phyloP scores from a whole-genome alignment of 1,140 invertebrate species.

The Drosophila micromelanica region DNA sequence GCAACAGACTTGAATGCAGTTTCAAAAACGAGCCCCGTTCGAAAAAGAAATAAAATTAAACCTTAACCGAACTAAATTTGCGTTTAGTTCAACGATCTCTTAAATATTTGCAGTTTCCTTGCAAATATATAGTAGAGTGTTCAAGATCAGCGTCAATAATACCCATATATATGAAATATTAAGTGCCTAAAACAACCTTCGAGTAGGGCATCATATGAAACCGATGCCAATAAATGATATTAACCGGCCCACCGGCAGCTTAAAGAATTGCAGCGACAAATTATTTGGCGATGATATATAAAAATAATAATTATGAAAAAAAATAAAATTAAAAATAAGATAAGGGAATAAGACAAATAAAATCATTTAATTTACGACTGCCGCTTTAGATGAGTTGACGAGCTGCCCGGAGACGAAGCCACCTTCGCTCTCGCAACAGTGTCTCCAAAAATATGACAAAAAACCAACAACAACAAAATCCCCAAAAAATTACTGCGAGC shows the following conservation, averaged over 20 bases:
- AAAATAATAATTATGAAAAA: constrained; percentile 53
- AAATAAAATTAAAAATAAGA: constrained; percentile 27
- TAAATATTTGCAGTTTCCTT: constrained; percentile 43
- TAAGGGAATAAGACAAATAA: constrained; percentile 53
- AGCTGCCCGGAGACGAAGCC: constrained; percentile 43
- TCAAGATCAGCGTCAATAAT: constrained; percentile 60
- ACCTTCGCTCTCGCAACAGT: constrained; percentile 44
- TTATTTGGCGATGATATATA: constrained; percentile 55
- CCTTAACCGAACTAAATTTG: constrained; percentile 8
- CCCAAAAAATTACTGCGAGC: constrained; percentile 38
- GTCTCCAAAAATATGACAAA: constrained; percentile 47
- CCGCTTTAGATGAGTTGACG: constrained; percentile 49
- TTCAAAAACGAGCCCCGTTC: constrained; percentile 2
- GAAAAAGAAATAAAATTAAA: not conserved
- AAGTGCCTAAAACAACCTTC: constrained; percentile 69
- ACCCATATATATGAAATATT: constrained; percentile 48
- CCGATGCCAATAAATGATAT: constrained; percentile 29
- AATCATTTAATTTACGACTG: constrained; percentile 82
- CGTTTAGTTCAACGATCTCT: constrained; percentile 57
- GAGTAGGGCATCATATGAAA: constrained; percentile 65
- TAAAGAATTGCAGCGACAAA: constrained; percentile 69
- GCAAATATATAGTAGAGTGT: not conserved
- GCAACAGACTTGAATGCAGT: not conserved
- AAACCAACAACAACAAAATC: constrained; percentile 33
- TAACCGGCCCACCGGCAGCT: constrained; percentile 63